A percentile compares a stretch with the other conserved stretches of the same genome.
phyloP scores from a whole-genome alignment of 2,888 invertebrate species.

The Clostera curtula region DNA sequence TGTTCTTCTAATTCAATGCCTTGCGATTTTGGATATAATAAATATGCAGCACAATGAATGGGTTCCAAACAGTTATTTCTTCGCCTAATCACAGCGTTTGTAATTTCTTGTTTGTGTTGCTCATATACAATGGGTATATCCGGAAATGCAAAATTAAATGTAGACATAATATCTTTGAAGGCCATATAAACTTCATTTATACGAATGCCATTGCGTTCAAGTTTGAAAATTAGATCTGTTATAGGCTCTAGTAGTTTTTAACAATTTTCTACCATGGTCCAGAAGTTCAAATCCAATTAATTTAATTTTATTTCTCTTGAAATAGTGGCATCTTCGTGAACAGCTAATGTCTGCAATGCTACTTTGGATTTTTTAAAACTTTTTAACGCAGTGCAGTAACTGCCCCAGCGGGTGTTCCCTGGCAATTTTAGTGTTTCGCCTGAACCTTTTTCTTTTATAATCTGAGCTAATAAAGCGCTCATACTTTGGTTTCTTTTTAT shows the following conservation, averaged over 20 bases:
- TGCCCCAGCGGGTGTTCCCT: conserved; percentile 14
- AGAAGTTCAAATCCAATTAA: conserved; percentile 15
- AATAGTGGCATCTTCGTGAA: conserved; percentile 13
- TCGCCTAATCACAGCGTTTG: conserved; percentile 6
- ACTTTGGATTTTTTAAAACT: conserved; percentile 11
- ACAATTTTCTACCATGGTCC: conserved; percentile 12
- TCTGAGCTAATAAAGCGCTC: conserved; percentile 12
- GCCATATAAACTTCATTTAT: conserved; percentile 13
- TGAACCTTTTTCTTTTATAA: conserved; percentile 13
- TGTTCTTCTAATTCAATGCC: conserved; percentile 15
- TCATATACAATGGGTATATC: conserved; percentile 9
- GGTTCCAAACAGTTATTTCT: conserved; percentile 9
- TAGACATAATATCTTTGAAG: conserved; percentile 12
- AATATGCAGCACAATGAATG: conserved; percentile 15
- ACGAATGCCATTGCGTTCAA: conserved; percentile 9
- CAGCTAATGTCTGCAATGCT: conserved; percentile 13
- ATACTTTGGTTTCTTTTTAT: conserved; percentile 10
- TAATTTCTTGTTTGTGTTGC: conserved; percentile 9
- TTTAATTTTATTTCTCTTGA: conserved; percentile 9
- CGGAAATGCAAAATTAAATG: conserved; percentile 9
- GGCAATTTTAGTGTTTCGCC: conserved; percentile 16
- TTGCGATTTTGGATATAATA: conserved; percentile 17
- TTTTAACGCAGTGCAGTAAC: conserved; percentile 14
- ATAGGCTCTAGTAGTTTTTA: conserved; percentile 12
- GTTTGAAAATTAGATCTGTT: conserved; percentile 11